Conservation (phyloP, 1,140 invertebrate species). For the Chrysomallon squamiferum region DNA sequence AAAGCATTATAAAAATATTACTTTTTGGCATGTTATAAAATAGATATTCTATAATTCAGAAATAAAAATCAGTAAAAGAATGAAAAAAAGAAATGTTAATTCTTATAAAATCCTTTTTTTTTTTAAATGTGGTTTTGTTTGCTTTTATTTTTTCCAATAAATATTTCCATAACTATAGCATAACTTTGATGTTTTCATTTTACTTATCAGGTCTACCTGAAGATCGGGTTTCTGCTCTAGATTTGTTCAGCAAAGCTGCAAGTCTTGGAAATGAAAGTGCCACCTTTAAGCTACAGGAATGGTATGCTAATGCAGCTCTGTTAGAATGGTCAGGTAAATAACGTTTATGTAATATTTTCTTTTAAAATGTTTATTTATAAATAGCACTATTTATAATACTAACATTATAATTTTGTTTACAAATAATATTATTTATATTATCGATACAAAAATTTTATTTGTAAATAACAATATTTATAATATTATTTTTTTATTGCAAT, state of each 20-base stretch:
- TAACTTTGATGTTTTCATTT: no score
- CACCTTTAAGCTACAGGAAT: conserved; percentile 22
- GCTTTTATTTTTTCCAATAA: no score
- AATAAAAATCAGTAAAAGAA: no score
- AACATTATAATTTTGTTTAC: neutral
- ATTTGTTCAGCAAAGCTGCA: conserved; percentile 41
- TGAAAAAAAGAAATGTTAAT: no score
- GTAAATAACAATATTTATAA: no score
- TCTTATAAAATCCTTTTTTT: no score
- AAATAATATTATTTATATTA: no score
- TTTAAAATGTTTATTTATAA: conserved; percentile 14
- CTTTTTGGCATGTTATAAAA: neutral
- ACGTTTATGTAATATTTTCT: no score
- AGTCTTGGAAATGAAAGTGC: conserved; percentile 40
- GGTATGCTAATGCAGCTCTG: conserved; percentile 14
- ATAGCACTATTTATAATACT: neutral
- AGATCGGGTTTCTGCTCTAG: conserved; percentile 30
- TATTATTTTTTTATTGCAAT: no score
- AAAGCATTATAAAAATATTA: neutral
- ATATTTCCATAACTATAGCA: no score
- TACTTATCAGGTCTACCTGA: conserved; percentile 37
- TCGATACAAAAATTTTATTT: no score
- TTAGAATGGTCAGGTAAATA: conserved; percentile 17
- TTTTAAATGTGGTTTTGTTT: no score
- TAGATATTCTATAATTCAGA: neutral